These are phyloP conservation scores for Drosophila sp. DNA, from an alignment of 1,140 invertebrate genomes.

Conservation along the genomic window DNA sequence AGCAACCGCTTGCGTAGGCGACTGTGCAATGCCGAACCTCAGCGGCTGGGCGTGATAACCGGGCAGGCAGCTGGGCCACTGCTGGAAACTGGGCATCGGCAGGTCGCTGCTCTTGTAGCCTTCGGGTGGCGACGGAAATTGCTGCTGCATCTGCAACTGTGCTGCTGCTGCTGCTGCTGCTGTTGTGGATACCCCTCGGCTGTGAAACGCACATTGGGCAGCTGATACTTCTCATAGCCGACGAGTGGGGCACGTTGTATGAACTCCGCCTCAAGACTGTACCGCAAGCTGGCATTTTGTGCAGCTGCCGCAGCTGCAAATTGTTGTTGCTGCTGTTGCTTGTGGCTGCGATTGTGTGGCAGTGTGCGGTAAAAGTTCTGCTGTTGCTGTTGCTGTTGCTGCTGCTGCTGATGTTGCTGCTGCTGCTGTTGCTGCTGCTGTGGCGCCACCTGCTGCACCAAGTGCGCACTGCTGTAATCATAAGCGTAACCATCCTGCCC, in stretches of 20 bases:
- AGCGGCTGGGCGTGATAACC: slow-evolving; percentile 82
- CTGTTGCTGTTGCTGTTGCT: slow-evolving; percentile 68
- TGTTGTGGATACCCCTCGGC: slow-evolving; percentile 90
- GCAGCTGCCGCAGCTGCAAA: slow-evolving; percentile 86
- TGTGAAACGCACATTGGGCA: slow-evolving; percentile 90
- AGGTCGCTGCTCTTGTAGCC: slow-evolving; percentile 86
- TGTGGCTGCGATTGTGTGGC: slow-evolving; percentile 88
- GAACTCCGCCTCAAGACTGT: slow-evolving; percentile 89
- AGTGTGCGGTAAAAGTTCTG: slow-evolving; percentile 88
- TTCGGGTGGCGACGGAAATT: slow-evolving; percentile 90
- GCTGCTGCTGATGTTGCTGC: slow-evolving; percentile 55
- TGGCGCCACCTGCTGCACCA: slow-evolving; percentile 63
- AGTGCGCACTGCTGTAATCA: slow-evolving; percentile 88
- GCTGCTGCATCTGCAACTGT: slow-evolving; percentile 70
- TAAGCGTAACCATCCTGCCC: slow-evolving; percentile 91
- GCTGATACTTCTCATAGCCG: slow-evolving; percentile 86
- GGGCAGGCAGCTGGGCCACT: slow-evolving; percentile 85
- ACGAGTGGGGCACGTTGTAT: slow-evolving; percentile 85
- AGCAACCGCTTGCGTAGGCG: slow-evolving; percentile 42
- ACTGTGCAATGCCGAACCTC: slow-evolving; percentile 66
- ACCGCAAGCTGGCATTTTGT: slow-evolving; percentile 87
- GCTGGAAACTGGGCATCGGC: slow-evolving; percentile 68
- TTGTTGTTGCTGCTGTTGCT: slow-evolving; percentile 85
- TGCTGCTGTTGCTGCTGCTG: slow-evolving; percentile 45
- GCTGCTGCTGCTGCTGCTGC: slow-evolving; percentile 77